Percentiles rank a stretch among this genome's conserved stretches.
Conservation (phyloP, 2,797 vertebrate genomes). For the Staurois parvus region DNA sequence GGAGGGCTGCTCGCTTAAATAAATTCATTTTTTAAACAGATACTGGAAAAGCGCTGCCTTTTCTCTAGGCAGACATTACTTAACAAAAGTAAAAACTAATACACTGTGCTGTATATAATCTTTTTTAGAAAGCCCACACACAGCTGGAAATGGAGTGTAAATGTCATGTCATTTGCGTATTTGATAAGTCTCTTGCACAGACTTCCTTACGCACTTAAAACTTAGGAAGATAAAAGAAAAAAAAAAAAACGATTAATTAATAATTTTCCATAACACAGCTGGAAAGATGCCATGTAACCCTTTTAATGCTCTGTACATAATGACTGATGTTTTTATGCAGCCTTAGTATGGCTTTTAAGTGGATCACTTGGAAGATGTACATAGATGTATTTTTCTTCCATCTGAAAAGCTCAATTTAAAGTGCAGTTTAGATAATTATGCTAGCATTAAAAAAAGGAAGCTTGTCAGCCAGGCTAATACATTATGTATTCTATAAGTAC, state of each 20-base stretch:
- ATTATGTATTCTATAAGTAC: not conserved
- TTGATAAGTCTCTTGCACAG: conserved; percentile 26
- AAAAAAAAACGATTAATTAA: conserved; percentile 22
- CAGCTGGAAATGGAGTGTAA: conserved; percentile 15
- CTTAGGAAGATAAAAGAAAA: conserved; percentile 30
- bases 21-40: conserved; percentile 34
- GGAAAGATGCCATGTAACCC: not conserved
- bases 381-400: not conserved
- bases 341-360: conserved; percentile 11
- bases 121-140: conserved; percentile 35
- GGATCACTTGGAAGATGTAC: not conserved
- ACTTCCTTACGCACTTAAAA: conserved; percentile 34
- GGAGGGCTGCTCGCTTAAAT: conserved; percentile 33
- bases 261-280: conserved; percentile 17
- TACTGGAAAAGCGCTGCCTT: conserved; percentile 25
- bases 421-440: not conserved
- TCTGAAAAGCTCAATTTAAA: not conserved
- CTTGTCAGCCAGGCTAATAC: conserved; percentile 2
- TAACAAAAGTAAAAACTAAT: not conserved
- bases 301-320: conserved; percentile 15
- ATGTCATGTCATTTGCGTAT: conserved; percentile 20
- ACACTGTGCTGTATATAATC: conserved; percentile 10
- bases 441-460: not conserved
- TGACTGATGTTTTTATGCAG: conserved; percentile 33
- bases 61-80: conserved; percentile 27